Conservation (phyloP, 1,140 invertebrate species). For the Bombus breviceps region DNA sequence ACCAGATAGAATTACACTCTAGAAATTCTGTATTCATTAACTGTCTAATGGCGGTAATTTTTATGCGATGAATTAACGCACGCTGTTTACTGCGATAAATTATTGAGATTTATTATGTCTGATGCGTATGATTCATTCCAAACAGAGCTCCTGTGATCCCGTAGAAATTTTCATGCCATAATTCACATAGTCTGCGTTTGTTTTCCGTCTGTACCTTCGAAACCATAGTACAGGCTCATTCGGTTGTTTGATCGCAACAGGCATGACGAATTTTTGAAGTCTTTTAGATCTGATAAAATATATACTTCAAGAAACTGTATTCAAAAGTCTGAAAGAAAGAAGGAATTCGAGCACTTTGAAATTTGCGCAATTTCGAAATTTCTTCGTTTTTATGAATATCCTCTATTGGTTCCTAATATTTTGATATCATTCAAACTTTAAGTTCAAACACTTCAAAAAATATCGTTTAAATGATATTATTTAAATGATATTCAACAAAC, state of each 20-base stretch:
- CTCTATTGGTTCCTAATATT: neutral
- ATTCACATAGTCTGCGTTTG: neutral
- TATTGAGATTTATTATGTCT: neutral
- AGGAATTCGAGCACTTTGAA: too few species aligned
- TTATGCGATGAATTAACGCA: constrained; percentile 11
- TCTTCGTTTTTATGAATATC: neutral
- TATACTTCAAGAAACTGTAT: too few species aligned
- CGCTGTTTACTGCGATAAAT: constrained; percentile 3
- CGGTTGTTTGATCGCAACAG: too few species aligned
- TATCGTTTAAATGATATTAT: too few species aligned
- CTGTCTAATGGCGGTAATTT: neutral
- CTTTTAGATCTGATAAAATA: neutral
- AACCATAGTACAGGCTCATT: too few species aligned
- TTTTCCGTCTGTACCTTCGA: neutral
- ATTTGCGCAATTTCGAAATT: too few species aligned
- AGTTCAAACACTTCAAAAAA: neutral
- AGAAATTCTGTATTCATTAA: constrained; percentile 5
- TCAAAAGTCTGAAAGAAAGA: too few species aligned
- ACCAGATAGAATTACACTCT: neutral
- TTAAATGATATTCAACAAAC: neutral
- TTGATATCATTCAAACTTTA: too few species aligned
- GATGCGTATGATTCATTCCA: neutral
- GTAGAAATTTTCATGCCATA: neutral
- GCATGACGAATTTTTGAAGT: neutral
- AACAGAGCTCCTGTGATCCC: neutral